phyloP scores from a whole-genome alignment of 1,140 invertebrate genomes.

The Heliothis subflexa region DNA sequence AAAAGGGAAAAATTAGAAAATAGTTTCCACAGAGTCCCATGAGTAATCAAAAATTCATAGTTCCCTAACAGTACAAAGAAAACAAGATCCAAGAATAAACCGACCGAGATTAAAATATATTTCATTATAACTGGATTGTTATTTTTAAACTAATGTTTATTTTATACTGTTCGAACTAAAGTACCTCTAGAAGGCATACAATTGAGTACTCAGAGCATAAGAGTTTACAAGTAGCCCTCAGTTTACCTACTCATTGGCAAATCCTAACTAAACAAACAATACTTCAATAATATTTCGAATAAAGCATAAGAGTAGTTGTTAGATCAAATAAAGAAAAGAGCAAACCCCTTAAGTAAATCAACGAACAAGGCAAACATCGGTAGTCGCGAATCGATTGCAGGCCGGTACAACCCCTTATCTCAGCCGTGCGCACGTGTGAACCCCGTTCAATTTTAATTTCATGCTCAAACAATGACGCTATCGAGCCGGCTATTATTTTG shows the following conservation, averaged over 20 bases:
- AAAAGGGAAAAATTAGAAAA: no score
- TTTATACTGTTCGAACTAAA: conserved; percentile 1
- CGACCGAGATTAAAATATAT: background rate
- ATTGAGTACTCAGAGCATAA: background rate
- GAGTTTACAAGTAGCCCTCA: conserved; percentile 13
- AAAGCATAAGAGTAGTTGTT: conserved; percentile 61
- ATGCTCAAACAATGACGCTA: conserved; percentile 86
- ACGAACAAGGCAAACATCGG: conserved; percentile 70
- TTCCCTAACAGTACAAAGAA: background rate
- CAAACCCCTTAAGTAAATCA: conserved; percentile 78
- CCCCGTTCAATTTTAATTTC: conserved; percentile 85
- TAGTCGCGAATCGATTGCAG: conserved; percentile 74
- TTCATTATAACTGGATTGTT: conserved; percentile 1
- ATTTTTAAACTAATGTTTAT: background rate
- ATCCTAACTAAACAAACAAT: conserved; percentile 53
- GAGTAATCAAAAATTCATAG: no score
- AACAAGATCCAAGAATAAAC: background rate
- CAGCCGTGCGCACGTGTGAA: conserved; percentile 82
- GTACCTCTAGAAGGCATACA: conserved; percentile 3
- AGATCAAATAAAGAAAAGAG: conserved; percentile 80
- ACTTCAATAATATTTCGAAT: conserved; percentile 59
- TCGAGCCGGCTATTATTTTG: conserved; percentile 85
- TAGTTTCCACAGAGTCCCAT: no score
- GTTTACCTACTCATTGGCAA: conserved; percentile 38
- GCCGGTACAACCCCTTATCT: conserved; percentile 79